These are phyloP conservation scores for Centropyge bicolor DNA, from an alignment of 2,797 vertebrate genomes.

Conservation along the genomic window DNA sequence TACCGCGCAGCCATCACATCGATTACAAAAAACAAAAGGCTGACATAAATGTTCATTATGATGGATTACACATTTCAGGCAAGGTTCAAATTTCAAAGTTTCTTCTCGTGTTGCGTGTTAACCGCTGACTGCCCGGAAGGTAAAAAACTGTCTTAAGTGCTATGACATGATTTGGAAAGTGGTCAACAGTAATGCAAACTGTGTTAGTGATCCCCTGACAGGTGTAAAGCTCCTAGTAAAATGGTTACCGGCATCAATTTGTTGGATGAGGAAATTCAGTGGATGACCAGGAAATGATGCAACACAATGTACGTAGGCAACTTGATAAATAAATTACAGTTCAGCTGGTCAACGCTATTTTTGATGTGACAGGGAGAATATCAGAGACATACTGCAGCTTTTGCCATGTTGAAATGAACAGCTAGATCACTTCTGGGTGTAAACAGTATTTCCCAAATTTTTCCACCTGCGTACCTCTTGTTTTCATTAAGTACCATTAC, in stretches of 20 bases:
- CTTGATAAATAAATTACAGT: background rate
- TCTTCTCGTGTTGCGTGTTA: constrained; percentile 9
- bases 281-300: background rate
- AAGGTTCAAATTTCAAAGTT: constrained; percentile 30
- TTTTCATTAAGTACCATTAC: background rate
- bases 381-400: background rate
- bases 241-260: background rate
- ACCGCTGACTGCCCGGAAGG: constrained; percentile 2
- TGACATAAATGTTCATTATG: constrained; percentile 8
- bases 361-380: background rate
- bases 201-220: constrained; percentile 4
- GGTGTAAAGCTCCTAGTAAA: constrained; percentile 6
- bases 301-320: no score
- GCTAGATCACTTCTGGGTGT: background rate
- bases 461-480: background rate
- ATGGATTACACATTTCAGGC: constrained; percentile 31
- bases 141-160: constrained; percentile 9
- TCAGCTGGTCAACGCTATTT: background rate
- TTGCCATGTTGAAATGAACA: background rate
- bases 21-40: constrained; percentile 3
- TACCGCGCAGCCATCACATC: background rate
- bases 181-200: constrained; percentile 11
- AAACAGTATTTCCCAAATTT: background rate
- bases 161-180: background rate
- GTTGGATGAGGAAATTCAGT: constrained; percentile 3